Conservation (phyloP, 2,113 vertebrate genomes). For the Bombycilla garrulus region DNA sequence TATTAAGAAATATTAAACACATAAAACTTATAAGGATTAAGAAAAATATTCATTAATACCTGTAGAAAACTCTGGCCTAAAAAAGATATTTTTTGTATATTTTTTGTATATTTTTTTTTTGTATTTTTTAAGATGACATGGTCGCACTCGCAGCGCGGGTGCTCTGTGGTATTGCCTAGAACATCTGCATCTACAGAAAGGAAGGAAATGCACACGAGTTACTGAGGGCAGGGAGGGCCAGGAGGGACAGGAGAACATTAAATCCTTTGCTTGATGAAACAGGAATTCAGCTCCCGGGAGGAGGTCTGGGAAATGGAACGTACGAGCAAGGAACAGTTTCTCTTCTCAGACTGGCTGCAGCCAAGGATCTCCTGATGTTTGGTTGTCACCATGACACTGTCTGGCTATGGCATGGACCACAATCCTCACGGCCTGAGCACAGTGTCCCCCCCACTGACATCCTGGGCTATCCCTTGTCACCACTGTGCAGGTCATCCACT, state of each 20-base stretch:
- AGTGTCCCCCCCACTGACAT: background rate
- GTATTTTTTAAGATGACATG: conserved; percentile 78
- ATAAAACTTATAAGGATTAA: conserved; percentile 87
- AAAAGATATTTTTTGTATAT: conserved; percentile 82
- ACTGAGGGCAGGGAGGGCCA: conserved; percentile 13
- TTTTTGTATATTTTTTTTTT: conserved; percentile 76
- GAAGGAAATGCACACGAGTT: conserved; percentile 66
- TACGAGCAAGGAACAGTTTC: conserved; percentile 10
- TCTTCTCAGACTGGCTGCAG: conserved; percentile 50
- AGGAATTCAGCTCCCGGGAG: background rate
- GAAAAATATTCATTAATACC: conserved; percentile 88
- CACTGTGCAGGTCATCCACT: background rate
- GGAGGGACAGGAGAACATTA: conserved; percentile 45
- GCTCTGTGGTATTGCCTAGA: conserved; percentile 80
- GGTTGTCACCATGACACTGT: background rate
- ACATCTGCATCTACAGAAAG: conserved; percentile 76
- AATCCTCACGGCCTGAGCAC: background rate
- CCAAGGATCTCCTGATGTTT: conserved; percentile 50
- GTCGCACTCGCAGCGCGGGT: conserved; percentile 64
- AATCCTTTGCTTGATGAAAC: conserved; percentile 49
- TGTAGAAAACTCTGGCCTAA: conserved; percentile 87
- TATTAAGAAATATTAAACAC: conserved; percentile 91
- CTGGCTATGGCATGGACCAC: background rate
- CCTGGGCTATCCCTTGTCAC: background rate
- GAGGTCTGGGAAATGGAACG: background rate